Percentiles rank a stretch among this genome's conserved stretches.
Conservation (phyloP, 2,113 vertebrate species). For the Callopanchax toddi region DNA sequence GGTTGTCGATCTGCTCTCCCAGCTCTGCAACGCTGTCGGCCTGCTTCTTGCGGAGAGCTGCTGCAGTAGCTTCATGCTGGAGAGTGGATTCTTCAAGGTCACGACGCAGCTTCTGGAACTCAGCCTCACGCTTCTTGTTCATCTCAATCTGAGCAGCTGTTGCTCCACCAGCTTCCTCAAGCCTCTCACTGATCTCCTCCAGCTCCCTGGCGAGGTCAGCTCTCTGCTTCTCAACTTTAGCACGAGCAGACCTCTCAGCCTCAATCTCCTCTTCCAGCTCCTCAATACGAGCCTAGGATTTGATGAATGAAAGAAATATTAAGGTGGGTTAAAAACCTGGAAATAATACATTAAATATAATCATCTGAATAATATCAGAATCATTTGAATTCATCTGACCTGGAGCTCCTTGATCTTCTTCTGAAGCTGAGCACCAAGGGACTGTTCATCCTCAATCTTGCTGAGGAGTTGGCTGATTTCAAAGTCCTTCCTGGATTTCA, state of each 20-base stretch:
- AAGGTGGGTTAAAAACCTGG: not conserved
- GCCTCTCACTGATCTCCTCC: constrained; percentile 86
- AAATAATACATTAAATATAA: not conserved
- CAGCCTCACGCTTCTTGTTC: constrained; percentile 69
- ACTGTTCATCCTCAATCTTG: constrained; percentile 83
- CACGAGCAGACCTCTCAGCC: constrained; percentile 83
- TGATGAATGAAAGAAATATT: not conserved
- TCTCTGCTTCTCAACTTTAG: constrained; percentile 87
- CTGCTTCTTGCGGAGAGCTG: constrained; percentile 75
- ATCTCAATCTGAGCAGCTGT: constrained; percentile 76
- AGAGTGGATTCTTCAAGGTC: constrained; percentile 71
- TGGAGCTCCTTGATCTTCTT: constrained; percentile 90
- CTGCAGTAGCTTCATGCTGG: constrained; percentile 71
- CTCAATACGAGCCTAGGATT: constrained; percentile 68
- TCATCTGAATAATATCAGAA: too few species aligned
- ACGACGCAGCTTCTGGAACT: constrained; percentile 66
- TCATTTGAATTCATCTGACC: constrained; percentile 61
- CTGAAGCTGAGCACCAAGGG: constrained; percentile 80
- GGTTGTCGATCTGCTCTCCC: constrained; percentile 72
- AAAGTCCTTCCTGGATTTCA: constrained; percentile 82
- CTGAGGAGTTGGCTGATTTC: constrained; percentile 82
- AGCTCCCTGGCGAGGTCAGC: constrained; percentile 86
- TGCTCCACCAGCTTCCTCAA: constrained; percentile 75
- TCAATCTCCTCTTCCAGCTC: constrained; percentile 87
- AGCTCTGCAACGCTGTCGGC: constrained; percentile 71